Evolutionary conservation across 1,140 invertebrate species (phyloP), one percentile per base, ranked within the genome.

Genomic region (Eriocheir sinensis): DNA sequence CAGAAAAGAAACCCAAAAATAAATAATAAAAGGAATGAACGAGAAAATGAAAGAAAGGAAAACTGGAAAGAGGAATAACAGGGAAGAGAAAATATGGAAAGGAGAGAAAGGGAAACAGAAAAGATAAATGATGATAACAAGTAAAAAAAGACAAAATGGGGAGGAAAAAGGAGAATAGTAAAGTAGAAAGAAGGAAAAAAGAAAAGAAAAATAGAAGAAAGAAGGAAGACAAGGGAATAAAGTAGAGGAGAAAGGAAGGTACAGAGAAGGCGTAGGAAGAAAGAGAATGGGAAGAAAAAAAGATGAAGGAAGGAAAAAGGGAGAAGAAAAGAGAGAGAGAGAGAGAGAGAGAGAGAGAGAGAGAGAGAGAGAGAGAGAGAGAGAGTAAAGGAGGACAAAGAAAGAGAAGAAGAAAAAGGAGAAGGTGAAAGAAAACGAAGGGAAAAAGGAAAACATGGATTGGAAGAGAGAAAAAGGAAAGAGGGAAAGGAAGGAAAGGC

Each of bases 371-470:
- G 32, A 34, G 32, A 6, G 36, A 27, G 83, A 34, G 15, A 86
- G 32, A 34, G 32, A 86, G 41, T 34, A 40, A 34, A 34, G 36
- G 36, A 86, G 41, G 36, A 34, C 9, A 34, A 89, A 48, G 40
- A 8, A n/a, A 2, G 41, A 38, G 41, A 38, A 89, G 86, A 89
- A 38, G 41, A 38, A 89, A 38, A 89, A 38, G 41, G 86, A 89
- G 86, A 89, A 38, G 41, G 86, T 41, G 86, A 89, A 38, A 89
- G 86, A 89, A 38, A 89, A 38, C 17, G 30, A 34, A 86, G 85
- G 38, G 85, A 86, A 34, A 38, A 32, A 86, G 83, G 34, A 32
- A 60, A 21, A 60, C 9, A 60, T 9, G 27, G 53, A 60, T 9
- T 21, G 53, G 27, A 21, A 60, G 53, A 60, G 53, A 89, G 88